phyloP scores from a whole-genome alignment of 2,113 vertebrate species.

The Lepidothrix coronata region DNA sequence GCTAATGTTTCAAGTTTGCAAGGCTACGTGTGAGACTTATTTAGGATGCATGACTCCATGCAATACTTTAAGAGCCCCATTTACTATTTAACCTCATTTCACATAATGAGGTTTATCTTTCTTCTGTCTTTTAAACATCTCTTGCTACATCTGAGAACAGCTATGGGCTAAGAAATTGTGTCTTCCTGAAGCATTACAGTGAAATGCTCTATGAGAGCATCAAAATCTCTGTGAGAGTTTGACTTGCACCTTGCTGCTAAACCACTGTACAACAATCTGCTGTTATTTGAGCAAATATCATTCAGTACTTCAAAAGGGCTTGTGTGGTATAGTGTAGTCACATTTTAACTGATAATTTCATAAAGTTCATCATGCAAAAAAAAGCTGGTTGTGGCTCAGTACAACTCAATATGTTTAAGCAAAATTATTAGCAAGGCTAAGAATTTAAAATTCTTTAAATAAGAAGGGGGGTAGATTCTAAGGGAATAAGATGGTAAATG shows the following conservation, averaged over 20 bases:
- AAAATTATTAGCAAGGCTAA: neutral
- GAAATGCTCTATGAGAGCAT: neutral
- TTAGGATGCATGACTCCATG: neutral
- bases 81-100: neutral
- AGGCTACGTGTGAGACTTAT: neutral
- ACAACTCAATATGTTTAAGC: neutral
- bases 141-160: neutral
- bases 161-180: neutral
- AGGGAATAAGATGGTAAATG: neutral
- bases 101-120: neutral
- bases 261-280: neutral
- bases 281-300: neutral
- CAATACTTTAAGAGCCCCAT: neutral
- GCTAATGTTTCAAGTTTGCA: neutral
- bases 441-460: neutral
- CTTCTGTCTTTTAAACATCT: neutral
- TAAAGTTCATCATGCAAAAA: neutral
- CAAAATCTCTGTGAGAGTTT: neutral
- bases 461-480: neutral
- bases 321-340: neutral
- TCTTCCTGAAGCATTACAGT: neutral
- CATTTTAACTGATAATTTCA: neutral
- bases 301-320: neutral
- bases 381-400: neutral
- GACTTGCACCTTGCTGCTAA: accelerated